Evolutionary conservation across 2,113 vertebrate species (phyloP).

Genomic region (Macheiramphus alcinus): DNA sequence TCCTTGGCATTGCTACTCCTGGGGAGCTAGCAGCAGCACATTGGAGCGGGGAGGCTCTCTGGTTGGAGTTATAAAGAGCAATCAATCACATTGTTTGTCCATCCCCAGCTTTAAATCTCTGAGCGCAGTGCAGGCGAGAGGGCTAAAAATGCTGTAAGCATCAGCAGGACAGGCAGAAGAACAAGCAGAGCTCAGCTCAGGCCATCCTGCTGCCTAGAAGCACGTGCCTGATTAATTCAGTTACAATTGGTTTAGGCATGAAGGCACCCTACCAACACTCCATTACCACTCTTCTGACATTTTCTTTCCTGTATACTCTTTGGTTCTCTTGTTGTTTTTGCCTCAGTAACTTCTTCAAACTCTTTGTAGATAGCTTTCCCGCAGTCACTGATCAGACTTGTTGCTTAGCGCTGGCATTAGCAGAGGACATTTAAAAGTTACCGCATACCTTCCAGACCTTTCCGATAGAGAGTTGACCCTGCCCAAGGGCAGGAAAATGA

Average conservation of each 20-base stretch:
- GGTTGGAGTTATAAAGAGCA: background rate
- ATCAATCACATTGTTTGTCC: background rate
- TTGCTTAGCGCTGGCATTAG: background rate
- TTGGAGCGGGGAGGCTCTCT: background rate
- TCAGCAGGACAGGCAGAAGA: background rate
- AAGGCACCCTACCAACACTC: background rate
- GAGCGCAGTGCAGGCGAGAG: background rate
- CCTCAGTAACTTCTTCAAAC: background rate
- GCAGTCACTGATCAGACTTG: background rate
- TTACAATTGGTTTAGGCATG: background rate
- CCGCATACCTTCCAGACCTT: background rate
- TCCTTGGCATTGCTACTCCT: background rate
- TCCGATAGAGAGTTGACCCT: background rate
- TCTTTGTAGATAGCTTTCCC: background rate
- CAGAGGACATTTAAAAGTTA: background rate
- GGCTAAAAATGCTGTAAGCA: background rate
- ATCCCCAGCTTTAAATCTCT: background rate
- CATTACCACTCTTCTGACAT: background rate
- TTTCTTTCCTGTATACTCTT: background rate
- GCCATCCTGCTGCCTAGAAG: background rate
- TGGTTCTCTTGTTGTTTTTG: background rate
- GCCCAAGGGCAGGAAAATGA: background rate
- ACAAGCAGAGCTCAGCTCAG: background rate
- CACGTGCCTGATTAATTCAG: background rate
- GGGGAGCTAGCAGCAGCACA: fast-evolving